Percentiles rank a stretch among this genome's conserved stretches.
phyloP scores from a whole-genome alignment of 2,113 vertebrate genomes.

The Xenus cinereus region DNA sequence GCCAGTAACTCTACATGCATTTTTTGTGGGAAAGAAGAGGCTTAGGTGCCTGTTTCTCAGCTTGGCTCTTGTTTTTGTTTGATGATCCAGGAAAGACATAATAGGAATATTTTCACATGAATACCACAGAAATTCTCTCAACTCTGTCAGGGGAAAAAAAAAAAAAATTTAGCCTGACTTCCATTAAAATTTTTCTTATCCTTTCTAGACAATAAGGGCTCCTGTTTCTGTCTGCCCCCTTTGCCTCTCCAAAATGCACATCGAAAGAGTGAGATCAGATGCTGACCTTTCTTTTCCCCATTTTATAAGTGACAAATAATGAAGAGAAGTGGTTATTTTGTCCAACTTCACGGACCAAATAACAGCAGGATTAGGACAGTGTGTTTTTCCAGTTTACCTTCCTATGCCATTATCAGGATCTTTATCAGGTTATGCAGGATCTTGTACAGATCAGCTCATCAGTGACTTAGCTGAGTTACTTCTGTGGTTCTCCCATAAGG shows the following conservation, averaged over 20 bases:
- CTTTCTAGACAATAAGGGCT: neutral
- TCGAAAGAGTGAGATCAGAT: neutral
- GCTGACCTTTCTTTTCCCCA: neutral
- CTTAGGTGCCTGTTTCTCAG: neutral
- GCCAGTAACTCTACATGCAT: neutral
- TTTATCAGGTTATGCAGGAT: neutral
- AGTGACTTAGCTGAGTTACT: neutral
- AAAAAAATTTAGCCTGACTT: neutral
- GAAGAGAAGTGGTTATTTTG: neutral
- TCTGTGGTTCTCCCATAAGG: neutral
- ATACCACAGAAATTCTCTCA: neutral
- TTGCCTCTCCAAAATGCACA: neutral
- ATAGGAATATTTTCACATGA: neutral
- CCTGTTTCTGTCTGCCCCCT: neutral
- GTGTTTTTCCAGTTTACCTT: accelerated
- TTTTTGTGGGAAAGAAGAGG: neutral
- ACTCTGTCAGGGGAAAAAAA: neutral
- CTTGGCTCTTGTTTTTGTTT: neutral
- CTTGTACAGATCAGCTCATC: neutral
- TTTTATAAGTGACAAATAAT: neutral
- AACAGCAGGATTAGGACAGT: neutral
- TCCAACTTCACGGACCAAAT: neutral
- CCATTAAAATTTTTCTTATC: neutral
- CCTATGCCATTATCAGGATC: neutral
- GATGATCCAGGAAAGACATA: neutral